A percentile compares a stretch with the other conserved stretches of the same genome.
phyloP scores from a whole-genome alignment of 2,797 vertebrate species.

The Spheniscus humboldti region DNA sequence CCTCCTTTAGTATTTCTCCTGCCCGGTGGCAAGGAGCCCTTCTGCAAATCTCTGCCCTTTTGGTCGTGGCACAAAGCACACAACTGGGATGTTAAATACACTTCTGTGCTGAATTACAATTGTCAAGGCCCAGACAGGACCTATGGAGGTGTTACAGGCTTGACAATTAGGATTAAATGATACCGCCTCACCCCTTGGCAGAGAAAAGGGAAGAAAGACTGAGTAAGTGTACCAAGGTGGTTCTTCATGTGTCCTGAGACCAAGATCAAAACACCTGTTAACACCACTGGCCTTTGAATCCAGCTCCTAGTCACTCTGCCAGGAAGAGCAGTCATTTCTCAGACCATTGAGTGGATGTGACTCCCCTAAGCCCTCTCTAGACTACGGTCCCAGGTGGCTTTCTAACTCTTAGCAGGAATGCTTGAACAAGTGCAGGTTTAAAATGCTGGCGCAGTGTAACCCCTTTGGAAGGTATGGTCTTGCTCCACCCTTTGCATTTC shows the following conservation, averaged over 20 bases:
- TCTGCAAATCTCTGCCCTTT: neutral
- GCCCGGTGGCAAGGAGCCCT: neutral
- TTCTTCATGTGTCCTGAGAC: neutral
- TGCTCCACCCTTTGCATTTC: neutral
- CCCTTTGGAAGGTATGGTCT: neutral
- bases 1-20: neutral
- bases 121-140: neutral
- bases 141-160: neutral
- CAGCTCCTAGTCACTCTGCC: neutral
- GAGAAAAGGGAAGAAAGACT: neutral
- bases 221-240: neutral
- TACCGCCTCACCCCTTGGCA: neutral
- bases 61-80: neutral
- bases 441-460: neutral
- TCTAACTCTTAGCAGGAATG: neutral
- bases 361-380: neutral
- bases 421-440: neutral
- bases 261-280: neutral
- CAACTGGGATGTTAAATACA: neutral
- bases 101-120: neutral
- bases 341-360: neutral
- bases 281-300: neutral
- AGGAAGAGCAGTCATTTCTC: neutral
- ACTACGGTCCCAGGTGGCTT: rapidly evolving
- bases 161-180: neutral